Evolutionary conservation across 2,888 invertebrate species (phyloP), one percentile per base, ranked within the genome.

Genomic region (Gymnosoma rotundatum): DNA sequence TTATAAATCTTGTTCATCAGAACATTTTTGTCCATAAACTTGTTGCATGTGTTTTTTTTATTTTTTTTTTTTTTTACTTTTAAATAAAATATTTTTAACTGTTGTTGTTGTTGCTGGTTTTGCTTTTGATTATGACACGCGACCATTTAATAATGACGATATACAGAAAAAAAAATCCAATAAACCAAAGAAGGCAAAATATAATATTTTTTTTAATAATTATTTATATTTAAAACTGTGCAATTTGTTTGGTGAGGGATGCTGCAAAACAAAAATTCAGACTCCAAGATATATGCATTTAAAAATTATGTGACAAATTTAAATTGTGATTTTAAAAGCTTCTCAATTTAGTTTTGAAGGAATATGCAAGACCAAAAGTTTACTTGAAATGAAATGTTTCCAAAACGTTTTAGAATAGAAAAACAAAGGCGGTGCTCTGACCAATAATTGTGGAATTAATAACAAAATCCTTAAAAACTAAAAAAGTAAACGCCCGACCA

Each of bases 111-210:
- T 18, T 64, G 9, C 21, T 67, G 45, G 54, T 74, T 61, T 56
- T 63, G 0, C 25, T 67, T 61, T 74, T 67, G 61, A 42, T 70
- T 75, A 61, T 81, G 75, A 75, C 81, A 81, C 81, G 81, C 81
- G 81, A 75, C 75, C 75, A 81, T 81, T 81, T 52, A 81, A 58
- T 64, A 63, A 75, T 64, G 75, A 64, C 70, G 75, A 70, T 50
- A 54, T 66, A 58, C 48, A 52, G 16, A 21, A 32, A 32, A 0
- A 6, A 45, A 6, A 45, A 48, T 32, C 10, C 36, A 36, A 10
- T 21, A 50, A 45, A 63, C 45, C 18, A 66, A 66, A 73, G 16
- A 73, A 18, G 72, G 25, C 20, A 72, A 58, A 66, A 25, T 20
- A 50, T 48, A 64, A 70, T 78, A 58, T 21, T 63, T 63, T 63